phyloP scores from a whole-genome alignment of 2,888 invertebrate species.

The Agonopterix alstromeriana region DNA sequence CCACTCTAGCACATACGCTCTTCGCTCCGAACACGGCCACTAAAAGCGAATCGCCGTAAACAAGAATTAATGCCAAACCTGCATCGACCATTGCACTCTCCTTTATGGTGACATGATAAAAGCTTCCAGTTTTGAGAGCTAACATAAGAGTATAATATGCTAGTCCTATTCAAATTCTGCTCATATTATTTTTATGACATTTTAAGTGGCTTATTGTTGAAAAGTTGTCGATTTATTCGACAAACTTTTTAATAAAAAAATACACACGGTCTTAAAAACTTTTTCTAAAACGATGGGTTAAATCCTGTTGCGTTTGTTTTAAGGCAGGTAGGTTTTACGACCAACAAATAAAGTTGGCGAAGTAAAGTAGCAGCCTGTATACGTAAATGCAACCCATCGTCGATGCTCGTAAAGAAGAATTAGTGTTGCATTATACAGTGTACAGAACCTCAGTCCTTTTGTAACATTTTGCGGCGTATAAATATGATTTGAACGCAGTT shows the following conservation, averaged over 20 bases:
- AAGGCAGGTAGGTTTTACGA: no score
- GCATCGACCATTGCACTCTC: conserved; percentile 66
- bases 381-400: conserved; percentile 11
- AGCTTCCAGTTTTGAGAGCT: conserved; percentile 42
- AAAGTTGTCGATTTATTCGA: no score
- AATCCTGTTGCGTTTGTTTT: no score
- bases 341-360: no score
- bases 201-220: no score
- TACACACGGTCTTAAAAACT: no score
- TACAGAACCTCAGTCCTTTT: conserved; percentile 1
- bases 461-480: background rate
- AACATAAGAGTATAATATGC: conserved; percentile 8
- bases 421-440: conserved; percentile 27
- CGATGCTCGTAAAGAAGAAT: conserved; percentile 42
- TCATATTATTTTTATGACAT: no score
- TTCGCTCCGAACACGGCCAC: conserved; percentile 50
- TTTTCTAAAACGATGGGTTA: no score
- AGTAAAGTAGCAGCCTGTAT: background rate
- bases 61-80: conserved; percentile 70
- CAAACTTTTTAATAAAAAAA: no score
- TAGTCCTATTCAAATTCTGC: no score
- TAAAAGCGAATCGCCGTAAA: conserved; percentile 73
- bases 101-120: conserved; percentile 65
- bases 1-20: conserved; percentile 36
- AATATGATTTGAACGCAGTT: no score